Base-by-base conservation (phyloP, 2,888 invertebrate species). In the Timandra comae region DNA sequence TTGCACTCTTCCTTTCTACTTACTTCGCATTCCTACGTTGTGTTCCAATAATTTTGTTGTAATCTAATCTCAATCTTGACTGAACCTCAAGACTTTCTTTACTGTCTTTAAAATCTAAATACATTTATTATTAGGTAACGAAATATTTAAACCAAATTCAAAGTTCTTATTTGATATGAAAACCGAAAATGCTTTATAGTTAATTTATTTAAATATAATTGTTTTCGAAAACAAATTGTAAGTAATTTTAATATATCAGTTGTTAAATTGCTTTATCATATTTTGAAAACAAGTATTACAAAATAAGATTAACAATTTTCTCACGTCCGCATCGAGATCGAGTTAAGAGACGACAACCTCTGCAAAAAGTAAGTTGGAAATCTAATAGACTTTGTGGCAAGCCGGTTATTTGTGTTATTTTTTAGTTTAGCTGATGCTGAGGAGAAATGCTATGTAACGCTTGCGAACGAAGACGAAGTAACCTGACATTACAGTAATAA, bases 381-480 rank as follows among this genome's bases (percentile, higher is more conserved):
- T 79, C 76, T 82, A 81, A 82, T 82, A 79, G 81, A 77, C 75
- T 79, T 81, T 81, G 81, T 74, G 79, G 79, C 78, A 61, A 77
- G 75, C 67, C 64, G 68, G 72, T 74, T 75, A 74, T 77, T 80
- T 81, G 69, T 78, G 62, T 76, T 77, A 70, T 75, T 81, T 79
- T 80, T 80, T 77, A 68, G 65, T 66, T 76, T 74, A 62, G 45
- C 68, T 68, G 16, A 67, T 56, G 63, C 63, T 63, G 63, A 55
- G 59, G 74, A 78, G 74, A 77, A 75, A 75, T 77, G 73, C 77
- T 69, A 68, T 70, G 75, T 77, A 77, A 79, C 75, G 79, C 73
- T 73, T 59, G 73, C 67, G 74, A 74, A 75, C 76, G 70, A 69
- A 74, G 73, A 67, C 65, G 64, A 59, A 72, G 65, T 58, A 82